Evolutionary conservation across 2,113 vertebrate species (phyloP).

Genomic region (Haemorhous mexicanus): DNA sequence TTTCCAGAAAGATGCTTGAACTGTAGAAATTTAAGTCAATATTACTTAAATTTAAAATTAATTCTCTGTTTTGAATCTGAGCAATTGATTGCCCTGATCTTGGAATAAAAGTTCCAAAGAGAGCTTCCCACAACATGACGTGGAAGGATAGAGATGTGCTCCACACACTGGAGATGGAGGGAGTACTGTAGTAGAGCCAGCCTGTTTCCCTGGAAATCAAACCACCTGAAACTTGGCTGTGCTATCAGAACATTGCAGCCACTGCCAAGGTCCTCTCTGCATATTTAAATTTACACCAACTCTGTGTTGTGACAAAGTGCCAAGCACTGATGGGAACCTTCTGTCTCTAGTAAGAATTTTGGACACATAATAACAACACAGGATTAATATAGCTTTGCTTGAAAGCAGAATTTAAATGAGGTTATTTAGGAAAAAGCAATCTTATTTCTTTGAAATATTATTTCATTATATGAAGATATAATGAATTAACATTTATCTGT

Average conservation of each 20-base stretch:
- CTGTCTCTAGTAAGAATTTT: neutral
- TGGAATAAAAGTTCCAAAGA: neutral
- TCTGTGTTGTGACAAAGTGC: neutral
- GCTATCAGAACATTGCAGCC: neutral
- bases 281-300: neutral
- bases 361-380: neutral
- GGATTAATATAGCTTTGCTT: neutral
- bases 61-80: neutral
- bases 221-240: neutral
- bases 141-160: neutral
- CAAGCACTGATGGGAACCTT: neutral
- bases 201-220: neutral
- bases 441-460: neutral
- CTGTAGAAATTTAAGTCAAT: neutral
- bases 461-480: neutral
- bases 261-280: neutral
- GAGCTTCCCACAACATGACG: neutral
- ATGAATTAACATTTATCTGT: neutral
- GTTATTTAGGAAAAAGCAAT: neutral
- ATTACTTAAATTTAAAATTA: neutral
- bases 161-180: neutral
- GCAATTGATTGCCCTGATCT: neutral
- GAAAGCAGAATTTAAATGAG: neutral
- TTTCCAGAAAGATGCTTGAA: neutral
- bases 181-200: neutral